Evolutionary conservation across 2,797 vertebrate genomes (phyloP).

Genomic region (Lagothrix lagotricha): DNA sequence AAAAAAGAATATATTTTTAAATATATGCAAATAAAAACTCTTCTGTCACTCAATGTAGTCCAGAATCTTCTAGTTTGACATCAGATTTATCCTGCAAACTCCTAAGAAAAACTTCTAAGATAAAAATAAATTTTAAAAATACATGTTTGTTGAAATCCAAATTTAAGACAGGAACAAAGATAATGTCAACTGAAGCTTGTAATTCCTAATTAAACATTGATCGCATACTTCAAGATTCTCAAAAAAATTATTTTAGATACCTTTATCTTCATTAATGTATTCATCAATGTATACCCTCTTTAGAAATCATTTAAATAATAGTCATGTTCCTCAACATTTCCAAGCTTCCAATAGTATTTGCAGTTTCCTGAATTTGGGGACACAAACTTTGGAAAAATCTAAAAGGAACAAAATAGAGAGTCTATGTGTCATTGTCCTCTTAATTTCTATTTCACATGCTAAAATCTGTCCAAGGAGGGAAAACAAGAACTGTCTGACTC

Average conservation of each 20-base stretch:
- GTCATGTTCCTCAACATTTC: neutral
- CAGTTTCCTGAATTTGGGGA: neutral
- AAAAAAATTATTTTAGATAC: neutral
- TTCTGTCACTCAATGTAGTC: neutral
- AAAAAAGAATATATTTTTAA: conserved; percentile 9
- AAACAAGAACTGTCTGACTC: conserved; percentile 4
- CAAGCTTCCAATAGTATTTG: neutral
- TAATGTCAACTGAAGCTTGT: neutral
- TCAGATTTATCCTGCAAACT: neutral
- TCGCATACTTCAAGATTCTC: neutral
- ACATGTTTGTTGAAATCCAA: neutral
- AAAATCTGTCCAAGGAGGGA: neutral
- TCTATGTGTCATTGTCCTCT: neutral
- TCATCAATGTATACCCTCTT: neutral
- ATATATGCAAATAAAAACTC: neutral
- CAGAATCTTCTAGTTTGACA: neutral
- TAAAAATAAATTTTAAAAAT: conserved; percentile 39
- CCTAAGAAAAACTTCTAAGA: neutral
- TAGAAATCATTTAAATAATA: neutral
- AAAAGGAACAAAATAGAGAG: neutral
- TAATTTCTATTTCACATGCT: conserved; percentile 22
- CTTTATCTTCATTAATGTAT: neutral
- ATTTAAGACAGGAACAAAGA: conserved; percentile 41
- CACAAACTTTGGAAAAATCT: neutral
- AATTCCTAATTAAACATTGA: conserved; percentile 22